phyloP scores from a whole-genome alignment of 2,797 vertebrate species.

The Gouania willdenowi region DNA sequence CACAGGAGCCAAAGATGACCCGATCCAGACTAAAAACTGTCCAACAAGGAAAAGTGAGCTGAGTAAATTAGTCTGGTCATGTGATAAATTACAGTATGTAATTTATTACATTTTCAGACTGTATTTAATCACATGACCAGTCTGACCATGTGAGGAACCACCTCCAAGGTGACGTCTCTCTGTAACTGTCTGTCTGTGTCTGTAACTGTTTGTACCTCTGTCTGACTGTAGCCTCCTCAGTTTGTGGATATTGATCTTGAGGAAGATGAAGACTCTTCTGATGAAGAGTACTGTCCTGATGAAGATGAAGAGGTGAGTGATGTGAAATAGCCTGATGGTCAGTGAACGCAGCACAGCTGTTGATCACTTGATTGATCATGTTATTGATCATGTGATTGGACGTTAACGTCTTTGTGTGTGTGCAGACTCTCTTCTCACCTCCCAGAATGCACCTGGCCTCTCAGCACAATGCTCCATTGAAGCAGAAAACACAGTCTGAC shows the following conservation, averaged over 20 bases:
- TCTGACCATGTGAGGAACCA: constrained; percentile 10
- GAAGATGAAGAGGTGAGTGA: constrained; percentile 81
- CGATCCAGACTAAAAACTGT: constrained; percentile 91
- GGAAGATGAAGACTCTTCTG: constrained; percentile 92
- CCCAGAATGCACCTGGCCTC: constrained; percentile 67
- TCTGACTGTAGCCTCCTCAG: constrained; percentile 78
- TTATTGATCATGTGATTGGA: too few relatives aligned
- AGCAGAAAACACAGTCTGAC: neutral
- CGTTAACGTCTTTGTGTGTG: neutral
- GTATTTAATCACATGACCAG: constrained; percentile 63
- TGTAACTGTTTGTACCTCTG: neutral
- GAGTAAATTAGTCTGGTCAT: neutral
- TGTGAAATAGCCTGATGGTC: too few relatives aligned
- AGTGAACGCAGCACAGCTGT: too few relatives aligned
- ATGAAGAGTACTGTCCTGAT: constrained; percentile 93
- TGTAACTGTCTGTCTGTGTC: neutral
- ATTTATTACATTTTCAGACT: neutral
- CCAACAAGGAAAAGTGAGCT: constrained; percentile 85
- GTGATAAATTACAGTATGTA: neutral
- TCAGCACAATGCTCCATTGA: constrained; percentile 32
- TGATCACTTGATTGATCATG: too few relatives aligned
- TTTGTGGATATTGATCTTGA: constrained; percentile 93
- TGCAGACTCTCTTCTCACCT: constrained; percentile 85
- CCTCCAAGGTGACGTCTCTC: constrained; percentile 25
- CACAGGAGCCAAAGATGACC: constrained; percentile 98